Percentiles rank a stretch among this genome's conserved stretches.
Conservation (phyloP, 1,140 invertebrate genomes). For the Hormaphis cornu region DNA sequence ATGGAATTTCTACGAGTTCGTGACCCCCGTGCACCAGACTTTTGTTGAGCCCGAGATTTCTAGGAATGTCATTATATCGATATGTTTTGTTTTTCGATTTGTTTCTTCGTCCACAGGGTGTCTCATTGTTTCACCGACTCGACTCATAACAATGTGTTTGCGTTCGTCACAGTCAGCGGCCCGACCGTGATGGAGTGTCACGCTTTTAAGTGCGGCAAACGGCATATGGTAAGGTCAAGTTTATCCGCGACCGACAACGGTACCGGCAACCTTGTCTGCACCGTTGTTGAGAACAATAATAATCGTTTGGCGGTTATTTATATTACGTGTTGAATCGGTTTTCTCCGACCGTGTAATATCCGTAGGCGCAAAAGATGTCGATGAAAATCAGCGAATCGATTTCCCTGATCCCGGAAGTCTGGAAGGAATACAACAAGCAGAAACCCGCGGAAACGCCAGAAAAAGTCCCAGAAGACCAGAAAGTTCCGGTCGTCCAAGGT, state of each 20-base stretch:
- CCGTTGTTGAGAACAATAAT: not conserved
- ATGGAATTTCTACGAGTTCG: no score
- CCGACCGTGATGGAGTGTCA: slow-evolving; percentile 75
- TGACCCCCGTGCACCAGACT: no score
- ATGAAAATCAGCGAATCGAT: not conserved
- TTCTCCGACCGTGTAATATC: not conserved
- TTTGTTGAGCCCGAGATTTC: no score
- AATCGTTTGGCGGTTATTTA: not conserved
- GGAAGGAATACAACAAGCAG: slow-evolving; percentile 20
- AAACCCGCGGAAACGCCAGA: slow-evolving; percentile 3
- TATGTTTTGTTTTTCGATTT: slow-evolving; percentile 7
- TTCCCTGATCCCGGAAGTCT: slow-evolving; percentile 8
- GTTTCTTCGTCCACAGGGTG: slow-evolving; percentile 50
- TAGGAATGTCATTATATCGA: not conserved
- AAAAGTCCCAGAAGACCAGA: not conserved
- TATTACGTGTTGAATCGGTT: not conserved
- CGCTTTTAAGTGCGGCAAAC: slow-evolving; percentile 72
- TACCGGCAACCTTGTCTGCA: not conserved
- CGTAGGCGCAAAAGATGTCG: slow-evolving; percentile 19
- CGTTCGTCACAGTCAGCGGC: slow-evolving; percentile 68
- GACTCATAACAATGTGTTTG: slow-evolving; percentile 71
- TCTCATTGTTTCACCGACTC: slow-evolving; percentile 82
- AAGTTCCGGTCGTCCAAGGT: not conserved
- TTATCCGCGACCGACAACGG: not conserved
- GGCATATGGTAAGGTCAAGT: slow-evolving; percentile 55